Percentiles rank a stretch among this genome's conserved stretches.
Evolutionary conservation across 2,888 invertebrate genomes (phyloP).

Genomic region (Stenurella melanura): DNA sequence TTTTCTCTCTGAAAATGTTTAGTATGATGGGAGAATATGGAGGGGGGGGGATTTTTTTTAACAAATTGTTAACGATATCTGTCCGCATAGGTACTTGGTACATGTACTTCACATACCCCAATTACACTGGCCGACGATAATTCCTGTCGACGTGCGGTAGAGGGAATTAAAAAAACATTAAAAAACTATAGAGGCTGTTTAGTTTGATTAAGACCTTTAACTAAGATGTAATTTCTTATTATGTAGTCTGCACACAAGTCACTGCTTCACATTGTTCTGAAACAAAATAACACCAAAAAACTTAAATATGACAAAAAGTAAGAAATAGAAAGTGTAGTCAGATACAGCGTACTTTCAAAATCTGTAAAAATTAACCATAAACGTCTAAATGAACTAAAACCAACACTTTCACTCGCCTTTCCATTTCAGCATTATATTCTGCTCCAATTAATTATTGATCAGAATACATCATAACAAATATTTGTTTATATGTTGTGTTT

Average conservation of each 20-base stretch:
- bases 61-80: too few species aligned
- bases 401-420: constrained; percentile 29
- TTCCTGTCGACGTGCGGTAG: too few species aligned
- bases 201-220: too few species aligned
- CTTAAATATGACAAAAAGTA: neutral
- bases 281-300: neutral
- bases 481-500: neutral
- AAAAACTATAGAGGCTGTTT: too few species aligned
- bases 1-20: too few species aligned
- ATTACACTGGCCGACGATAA: too few species aligned
- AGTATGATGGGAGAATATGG: too few species aligned
- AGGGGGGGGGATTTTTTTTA: too few species aligned
- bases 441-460: constrained; percentile 32
- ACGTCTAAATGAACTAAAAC: neutral
- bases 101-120: too few species aligned
- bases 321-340: neutral
- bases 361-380: constrained; percentile 4
- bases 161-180: too few species aligned
- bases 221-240: neutral
- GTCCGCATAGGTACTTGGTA: too few species aligned
- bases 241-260: neutral
- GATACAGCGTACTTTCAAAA: neutral
- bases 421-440: constrained; percentile 17
- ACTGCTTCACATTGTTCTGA: neutral
- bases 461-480: neutral